These are phyloP conservation scores for Melanargia galathea DNA, from an alignment of 2,888 invertebrate genomes.

Conservation along the genomic window DNA sequence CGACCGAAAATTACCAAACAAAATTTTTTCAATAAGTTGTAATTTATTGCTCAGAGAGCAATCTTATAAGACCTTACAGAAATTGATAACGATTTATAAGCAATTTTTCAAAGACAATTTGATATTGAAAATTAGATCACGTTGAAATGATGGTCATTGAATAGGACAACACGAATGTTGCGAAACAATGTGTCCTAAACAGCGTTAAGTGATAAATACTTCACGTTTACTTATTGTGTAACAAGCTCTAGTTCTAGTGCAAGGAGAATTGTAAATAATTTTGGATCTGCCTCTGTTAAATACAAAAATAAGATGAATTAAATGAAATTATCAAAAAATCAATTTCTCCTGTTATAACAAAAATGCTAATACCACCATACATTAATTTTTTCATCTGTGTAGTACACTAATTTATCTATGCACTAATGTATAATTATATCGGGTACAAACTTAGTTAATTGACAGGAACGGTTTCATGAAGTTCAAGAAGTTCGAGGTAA, in stretches of 20 bases:
- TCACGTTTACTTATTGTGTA: neutral
- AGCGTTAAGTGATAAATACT: neutral
- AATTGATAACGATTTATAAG: neutral
- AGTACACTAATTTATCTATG: no score
- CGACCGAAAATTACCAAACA: neutral
- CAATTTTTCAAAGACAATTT: neutral
- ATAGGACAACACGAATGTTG: slow-evolving; percentile 1
- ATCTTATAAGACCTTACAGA: neutral
- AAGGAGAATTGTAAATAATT: no score
- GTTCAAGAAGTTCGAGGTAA: neutral
- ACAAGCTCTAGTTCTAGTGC: neutral
- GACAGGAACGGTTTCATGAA: neutral
- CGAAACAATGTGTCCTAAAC: slow-evolving; percentile 1
- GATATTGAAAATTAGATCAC: slow-evolving; percentile 1
- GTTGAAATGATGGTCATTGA: neutral
- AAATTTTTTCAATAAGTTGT: neutral
- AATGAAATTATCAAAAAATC: no score
- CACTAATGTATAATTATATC: no score
- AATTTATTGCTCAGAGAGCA: neutral
- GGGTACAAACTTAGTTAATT: neutral
- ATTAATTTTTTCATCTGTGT: no score
- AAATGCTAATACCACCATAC: no score
- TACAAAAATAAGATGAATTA: neutral
- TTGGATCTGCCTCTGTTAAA: no score
- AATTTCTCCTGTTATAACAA: no score